Conservation (phyloP, 2,797 vertebrate genomes). For the Anabas testudineus region DNA sequence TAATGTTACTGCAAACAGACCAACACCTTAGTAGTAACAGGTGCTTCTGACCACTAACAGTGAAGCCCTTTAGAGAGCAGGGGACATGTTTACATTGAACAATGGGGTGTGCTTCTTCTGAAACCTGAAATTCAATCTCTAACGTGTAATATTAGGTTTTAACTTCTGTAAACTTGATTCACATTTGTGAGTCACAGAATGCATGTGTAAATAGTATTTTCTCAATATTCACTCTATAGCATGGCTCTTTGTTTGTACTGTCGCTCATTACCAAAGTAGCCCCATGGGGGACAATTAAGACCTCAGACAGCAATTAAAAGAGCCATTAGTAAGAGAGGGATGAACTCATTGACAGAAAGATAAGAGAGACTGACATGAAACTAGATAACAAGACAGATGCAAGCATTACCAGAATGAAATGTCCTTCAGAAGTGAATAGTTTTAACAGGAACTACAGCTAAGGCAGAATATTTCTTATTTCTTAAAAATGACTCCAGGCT, state of each 20-base stretch:
- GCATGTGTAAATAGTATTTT: slow-evolving; percentile 16
- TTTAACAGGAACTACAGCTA: slow-evolving; percentile 21
- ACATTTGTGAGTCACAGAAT: slow-evolving; percentile 37
- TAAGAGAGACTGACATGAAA: slow-evolving; percentile 51
- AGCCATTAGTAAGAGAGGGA: slow-evolving; percentile 58
- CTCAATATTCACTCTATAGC: slow-evolving; percentile 19
- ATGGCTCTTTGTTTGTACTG: slow-evolving; percentile 34
- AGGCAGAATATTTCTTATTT: slow-evolving; percentile 28
- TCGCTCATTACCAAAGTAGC: slow-evolving; percentile 57
- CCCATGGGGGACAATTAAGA: slow-evolving; percentile 77
- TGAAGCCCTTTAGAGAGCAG: too few relatives aligned
- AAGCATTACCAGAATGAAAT: slow-evolving; percentile 38
- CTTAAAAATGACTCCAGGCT: slow-evolving; percentile 34
- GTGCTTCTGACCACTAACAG: too few relatives aligned
- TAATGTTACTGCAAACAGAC: too few relatives aligned
- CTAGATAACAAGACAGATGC: slow-evolving; percentile 56
- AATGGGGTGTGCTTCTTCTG: too few relatives aligned
- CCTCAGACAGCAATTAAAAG: slow-evolving; percentile 79
- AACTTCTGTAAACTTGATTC: slow-evolving; percentile 29
- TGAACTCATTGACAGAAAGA: slow-evolving; percentile 49
- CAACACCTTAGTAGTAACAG: too few relatives aligned
- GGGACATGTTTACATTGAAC: too few relatives aligned
- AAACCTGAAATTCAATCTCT: slow-evolving; percentile 3
- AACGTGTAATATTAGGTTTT: not conserved
- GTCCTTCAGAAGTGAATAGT: slow-evolving; percentile 36